Percentiles rank a stretch among this genome's conserved stretches.
Conservation (phyloP, 2,888 invertebrate species). For the Herminia tarsipennalis region DNA sequence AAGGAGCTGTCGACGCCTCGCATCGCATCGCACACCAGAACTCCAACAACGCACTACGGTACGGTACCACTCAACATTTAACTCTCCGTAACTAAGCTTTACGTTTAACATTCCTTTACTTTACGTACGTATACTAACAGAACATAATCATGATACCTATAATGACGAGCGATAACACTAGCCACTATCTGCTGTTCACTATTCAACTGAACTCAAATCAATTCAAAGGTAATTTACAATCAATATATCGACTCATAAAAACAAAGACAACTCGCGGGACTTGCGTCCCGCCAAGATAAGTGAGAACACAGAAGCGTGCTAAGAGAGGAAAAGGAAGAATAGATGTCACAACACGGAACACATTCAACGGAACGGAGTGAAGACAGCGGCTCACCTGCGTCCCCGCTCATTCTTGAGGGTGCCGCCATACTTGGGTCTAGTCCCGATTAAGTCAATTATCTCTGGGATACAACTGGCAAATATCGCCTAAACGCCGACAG, state of each 20-base stretch:
- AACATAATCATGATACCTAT: constrained; percentile 84
- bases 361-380: constrained; percentile 86
- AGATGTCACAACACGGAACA: constrained; percentile 86
- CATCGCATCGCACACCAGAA: constrained; percentile 67
- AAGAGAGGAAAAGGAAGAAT: constrained; percentile 85
- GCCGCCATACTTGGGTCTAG: constrained; percentile 99
- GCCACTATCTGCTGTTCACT: constrained; percentile 85
- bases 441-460: constrained; percentile 99
- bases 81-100: constrained; percentile 82
- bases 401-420: constrained; percentile 99
- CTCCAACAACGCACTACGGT: constrained; percentile 83
- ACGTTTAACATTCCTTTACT: constrained; percentile 81
- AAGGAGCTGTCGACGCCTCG: constrained; percentile 72
- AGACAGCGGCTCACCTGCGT: constrained; percentile 97
- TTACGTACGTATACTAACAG: constrained; percentile 80
- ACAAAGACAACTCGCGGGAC: constrained; percentile 82
- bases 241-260: constrained; percentile 81
- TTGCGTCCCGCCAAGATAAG: constrained; percentile 84
- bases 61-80: constrained; percentile 84
- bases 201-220: constrained; percentile 82
- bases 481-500: constrained; percentile 95
- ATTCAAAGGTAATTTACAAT: constrained; percentile 82
- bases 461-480: constrained; percentile 99
- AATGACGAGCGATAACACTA: constrained; percentile 84
- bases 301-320: constrained; percentile 87